A percentile compares a stretch with the other conserved stretches of the same genome.
These are phyloP conservation scores for Amphimallon solstitiale DNA, from an alignment of 2,888 invertebrate genomes.

Conservation along the genomic window DNA sequence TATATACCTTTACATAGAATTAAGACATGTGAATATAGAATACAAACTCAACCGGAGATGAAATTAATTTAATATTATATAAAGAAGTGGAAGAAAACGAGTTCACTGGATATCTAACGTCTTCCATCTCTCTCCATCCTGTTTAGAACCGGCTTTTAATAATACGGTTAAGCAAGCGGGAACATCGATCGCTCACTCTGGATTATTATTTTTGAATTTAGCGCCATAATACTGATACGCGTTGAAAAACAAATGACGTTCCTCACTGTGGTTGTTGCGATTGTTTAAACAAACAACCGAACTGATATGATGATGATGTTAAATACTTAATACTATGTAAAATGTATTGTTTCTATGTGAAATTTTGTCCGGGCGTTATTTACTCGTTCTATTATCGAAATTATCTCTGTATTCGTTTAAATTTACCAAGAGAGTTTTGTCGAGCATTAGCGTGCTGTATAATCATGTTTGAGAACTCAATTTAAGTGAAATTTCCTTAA, in stretches of 20 bases:
- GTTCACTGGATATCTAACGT: constrained; percentile 44
- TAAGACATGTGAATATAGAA: not conserved
- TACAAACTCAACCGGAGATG: constrained; percentile 1
- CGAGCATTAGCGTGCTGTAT: constrained; percentile 26
- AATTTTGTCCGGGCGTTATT: constrained; percentile 2
- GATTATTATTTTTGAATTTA: constrained; percentile 33
- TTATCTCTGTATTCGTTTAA: constrained; percentile 21
- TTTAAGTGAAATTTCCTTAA: constrained; percentile 34
- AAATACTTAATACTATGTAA: not conserved
- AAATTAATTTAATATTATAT: constrained; percentile 20
- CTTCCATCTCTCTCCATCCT: constrained; percentile 48
- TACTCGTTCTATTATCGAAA: constrained; percentile 21
- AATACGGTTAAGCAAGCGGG: constrained; percentile 11
- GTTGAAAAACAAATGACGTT: too few species aligned
- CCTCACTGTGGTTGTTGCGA: too few species aligned
- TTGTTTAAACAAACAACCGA: too few species aligned
- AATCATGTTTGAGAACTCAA: constrained; percentile 33
- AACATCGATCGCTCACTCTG: constrained; percentile 24
- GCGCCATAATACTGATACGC: not conserved
- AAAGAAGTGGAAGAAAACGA: constrained; percentile 46
- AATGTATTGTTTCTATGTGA: not conserved
- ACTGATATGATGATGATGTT: not conserved
- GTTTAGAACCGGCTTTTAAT: constrained; percentile 41
- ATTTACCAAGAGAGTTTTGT: constrained; percentile 19
- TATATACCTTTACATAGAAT: too few species aligned